phyloP scores from a whole-genome alignment of 1,140 invertebrate genomes.

The Chrysomallon squamiferum region DNA sequence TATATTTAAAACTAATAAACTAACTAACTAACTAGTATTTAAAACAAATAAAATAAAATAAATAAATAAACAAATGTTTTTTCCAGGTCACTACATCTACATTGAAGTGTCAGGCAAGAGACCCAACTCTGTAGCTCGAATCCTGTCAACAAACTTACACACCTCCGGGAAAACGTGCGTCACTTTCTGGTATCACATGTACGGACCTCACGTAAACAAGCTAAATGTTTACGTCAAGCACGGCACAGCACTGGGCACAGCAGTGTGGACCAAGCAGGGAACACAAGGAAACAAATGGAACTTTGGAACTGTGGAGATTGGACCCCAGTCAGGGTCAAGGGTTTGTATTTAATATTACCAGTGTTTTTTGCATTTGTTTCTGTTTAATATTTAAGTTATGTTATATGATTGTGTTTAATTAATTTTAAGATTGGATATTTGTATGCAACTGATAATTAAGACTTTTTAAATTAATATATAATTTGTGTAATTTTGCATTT shows the following conservation, averaged over 20 bases:
- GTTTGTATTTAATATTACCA: too few species aligned
- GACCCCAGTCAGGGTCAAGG: conserved; percentile 67
- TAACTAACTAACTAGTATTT: too few species aligned
- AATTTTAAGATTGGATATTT: too few species aligned
- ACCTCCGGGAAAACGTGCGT: conserved; percentile 26
- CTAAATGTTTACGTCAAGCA: conserved; percentile 51
- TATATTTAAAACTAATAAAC: too few species aligned
- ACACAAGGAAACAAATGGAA: conserved; percentile 78
- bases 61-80: neutral
- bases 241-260: conserved; percentile 15
- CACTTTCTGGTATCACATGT: conserved; percentile 56
- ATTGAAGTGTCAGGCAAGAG: conserved; percentile 69
- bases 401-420: too few species aligned
- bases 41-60: too few species aligned
- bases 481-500: too few species aligned
- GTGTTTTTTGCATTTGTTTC: too few species aligned
- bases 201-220: conserved; percentile 37
- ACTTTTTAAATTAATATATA: too few species aligned
- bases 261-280: conserved; percentile 69
- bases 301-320: conserved; percentile 70
- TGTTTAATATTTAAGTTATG: too few species aligned
- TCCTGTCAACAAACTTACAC: conserved; percentile 66
- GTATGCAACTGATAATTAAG: too few species aligned
- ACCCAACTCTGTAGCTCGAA: conserved; percentile 73
- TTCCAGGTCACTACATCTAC: conserved; percentile 76